Evolutionary conservation across 2,797 vertebrate species (phyloP), one percentile per base, ranked within the genome.

Genomic region (Etheostoma nigrum): DNA sequence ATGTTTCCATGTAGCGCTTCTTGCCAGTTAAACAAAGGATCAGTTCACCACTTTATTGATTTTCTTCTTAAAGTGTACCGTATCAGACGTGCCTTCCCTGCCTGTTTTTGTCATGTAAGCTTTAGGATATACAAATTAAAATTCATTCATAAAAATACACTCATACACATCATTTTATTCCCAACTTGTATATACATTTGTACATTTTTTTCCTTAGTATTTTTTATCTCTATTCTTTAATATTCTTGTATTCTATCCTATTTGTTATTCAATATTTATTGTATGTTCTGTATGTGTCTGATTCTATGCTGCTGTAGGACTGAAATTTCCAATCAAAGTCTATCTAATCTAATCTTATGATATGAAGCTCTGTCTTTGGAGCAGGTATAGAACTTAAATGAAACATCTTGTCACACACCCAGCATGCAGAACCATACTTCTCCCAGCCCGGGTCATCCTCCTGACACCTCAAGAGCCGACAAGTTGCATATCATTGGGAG

Each of bases 401-500:
- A 19, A 49, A 18, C 55, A 27, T 58, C 11, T 36, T 15, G 18
- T 70, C 23, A 45, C 25, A 47, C 23, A 27, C 70, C 53, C 44
- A 49, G 10, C 40, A 23, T 33, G 27, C 36, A 14, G 27, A 4
- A 40, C 49, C 4, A 55, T 21, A 44, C 61, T 6, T 2, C 52
- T 4, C 1, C 42, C 6, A 47, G 21, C 30, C 73, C 9, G 60
- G 6, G 15, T 21, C 0, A 16, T 58, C 70, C 64, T 45, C 19
- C 23, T 13, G 55, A 70, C 70, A 55, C 65, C 9, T 67, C 58
- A 10, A 10, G 4, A 10, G 14, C 58, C 25, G 8, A 36, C 53
- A 72, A 82, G 81, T 72, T 72, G 66, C 21, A 1, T 88, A 83
- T 85, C 84, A 87, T 73, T 82, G 82, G 64, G 74, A 83, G 60